Evolutionary conservation across 1,140 invertebrate species (phyloP), one percentile per base, ranked within the genome.

Genomic region (Maconellicoccus hirsutus): DNA sequence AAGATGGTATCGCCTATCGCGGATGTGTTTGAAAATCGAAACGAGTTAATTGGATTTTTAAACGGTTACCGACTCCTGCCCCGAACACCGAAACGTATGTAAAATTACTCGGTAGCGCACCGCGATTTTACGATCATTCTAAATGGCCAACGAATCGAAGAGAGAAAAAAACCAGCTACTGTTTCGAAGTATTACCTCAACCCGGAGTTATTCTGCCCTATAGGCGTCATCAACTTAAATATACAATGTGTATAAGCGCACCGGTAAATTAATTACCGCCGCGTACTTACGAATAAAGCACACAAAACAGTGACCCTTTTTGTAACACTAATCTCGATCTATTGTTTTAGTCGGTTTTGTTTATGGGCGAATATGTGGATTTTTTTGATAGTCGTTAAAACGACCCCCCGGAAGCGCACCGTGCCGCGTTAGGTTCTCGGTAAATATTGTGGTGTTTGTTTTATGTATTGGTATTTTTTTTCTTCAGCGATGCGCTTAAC

Each of bases 391-490:
- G 16, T 14, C 42, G 42, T 6, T 19, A 52, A 3, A 16, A 19
- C n/a, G 42, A 52, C 42, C 42, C 42, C 42, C 42, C n/a, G 42
- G 2, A 33, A 33, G 29, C 29, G 29, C 29, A 6, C 29, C 4
- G 29, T 33, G 29, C 29, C 12, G 4, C 3, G 12, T 3, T 16
- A 8, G 42, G n/a, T 16, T 52, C 12, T 14, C 12, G 4, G 42
- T 52, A 52, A 52, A 52, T 52, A 52, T 16, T 52, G 10, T 19
- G 42, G 16, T 52, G 42, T 52, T 52, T 52, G 42, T 52, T 52
- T 52, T 52, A 52, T 52, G 42, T 52, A 52, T 52, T 52, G 42
- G n/a, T 52, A 19, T 52, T 52, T 19, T 52, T 52, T 52, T 52
- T 52, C n/a, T 52, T 8, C 16, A 3, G 4, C 12, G 3, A 33